phyloP scores from a whole-genome alignment of 1,140 invertebrate species.

The Temnothorax nylanderi region DNA sequence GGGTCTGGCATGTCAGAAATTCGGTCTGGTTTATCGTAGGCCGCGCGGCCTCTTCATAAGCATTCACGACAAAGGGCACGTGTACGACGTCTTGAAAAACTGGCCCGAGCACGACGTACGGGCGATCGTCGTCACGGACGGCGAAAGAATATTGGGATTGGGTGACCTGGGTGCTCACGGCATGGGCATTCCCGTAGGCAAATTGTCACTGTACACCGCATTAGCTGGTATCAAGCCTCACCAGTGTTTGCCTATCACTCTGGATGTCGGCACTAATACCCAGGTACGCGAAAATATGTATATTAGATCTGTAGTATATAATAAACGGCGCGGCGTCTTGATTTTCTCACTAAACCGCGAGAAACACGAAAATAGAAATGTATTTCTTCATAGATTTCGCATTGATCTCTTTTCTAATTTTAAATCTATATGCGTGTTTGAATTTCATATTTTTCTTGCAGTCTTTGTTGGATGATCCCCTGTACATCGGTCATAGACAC shows the following conservation, averaged over 20 bases:
- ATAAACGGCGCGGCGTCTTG: neutral
- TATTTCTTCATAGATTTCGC: neutral
- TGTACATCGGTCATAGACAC: slow-evolving; percentile 97
- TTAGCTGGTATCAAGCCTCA: slow-evolving; percentile 96
- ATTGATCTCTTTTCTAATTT: neutral
- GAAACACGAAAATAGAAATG: neutral
- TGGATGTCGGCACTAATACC: slow-evolving; percentile 98
- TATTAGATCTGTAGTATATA: neutral
- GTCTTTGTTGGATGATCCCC: slow-evolving; percentile 93
- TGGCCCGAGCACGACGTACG: slow-evolving; percentile 96
- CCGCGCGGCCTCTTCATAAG: slow-evolving; percentile 98
- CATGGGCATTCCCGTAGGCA: slow-evolving; percentile 98
- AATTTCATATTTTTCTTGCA: slow-evolving; percentile 76
- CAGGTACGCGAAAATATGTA: slow-evolving; percentile 85
- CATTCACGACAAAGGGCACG: slow-evolving; percentile 97
- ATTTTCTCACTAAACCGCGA: too few relatives aligned
- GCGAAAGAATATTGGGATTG: slow-evolving; percentile 96
- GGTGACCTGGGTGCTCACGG: slow-evolving; percentile 97
- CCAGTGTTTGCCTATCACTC: slow-evolving; percentile 94
- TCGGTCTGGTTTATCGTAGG: slow-evolving; percentile 96
- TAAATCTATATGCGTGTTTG: neutral
- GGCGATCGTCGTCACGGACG: slow-evolving; percentile 97
- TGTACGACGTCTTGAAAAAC: slow-evolving; percentile 93
- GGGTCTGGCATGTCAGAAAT: slow-evolving; percentile 97
- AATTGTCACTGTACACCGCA: slow-evolving; percentile 96